Conservation (phyloP, 1,140 invertebrate species). For the Nomia melanderi region DNA sequence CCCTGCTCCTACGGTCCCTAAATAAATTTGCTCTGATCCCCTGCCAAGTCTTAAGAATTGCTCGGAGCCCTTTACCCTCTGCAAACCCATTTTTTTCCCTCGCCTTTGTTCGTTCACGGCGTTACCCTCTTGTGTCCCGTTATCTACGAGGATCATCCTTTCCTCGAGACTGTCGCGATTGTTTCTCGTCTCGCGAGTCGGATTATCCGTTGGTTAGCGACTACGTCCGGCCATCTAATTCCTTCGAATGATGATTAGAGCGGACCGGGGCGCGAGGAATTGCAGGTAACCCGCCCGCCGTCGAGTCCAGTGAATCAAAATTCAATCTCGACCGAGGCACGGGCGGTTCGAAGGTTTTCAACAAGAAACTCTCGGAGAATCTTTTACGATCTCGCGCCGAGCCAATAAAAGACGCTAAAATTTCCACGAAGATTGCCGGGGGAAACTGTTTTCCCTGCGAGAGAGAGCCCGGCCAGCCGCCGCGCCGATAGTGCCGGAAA, state of each 20-base stretch:
- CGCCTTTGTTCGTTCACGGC: background rate
- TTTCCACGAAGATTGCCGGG: background rate
- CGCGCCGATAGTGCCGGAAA: background rate
- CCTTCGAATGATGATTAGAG: background rate
- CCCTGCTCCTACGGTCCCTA: slow-evolving; percentile 2
- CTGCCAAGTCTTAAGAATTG: slow-evolving; percentile 1
- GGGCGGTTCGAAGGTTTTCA: background rate
- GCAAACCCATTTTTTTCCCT: background rate
- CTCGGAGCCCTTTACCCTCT: background rate
- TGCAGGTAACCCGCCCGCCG: background rate
- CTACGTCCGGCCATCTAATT: background rate
- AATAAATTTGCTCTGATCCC: slow-evolving; percentile 40
- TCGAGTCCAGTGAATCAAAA: background rate
- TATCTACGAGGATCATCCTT: background rate
- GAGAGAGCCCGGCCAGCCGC: background rate
- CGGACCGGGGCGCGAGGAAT: background rate
- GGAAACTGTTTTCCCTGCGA: background rate
- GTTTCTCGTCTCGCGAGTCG: background rate
- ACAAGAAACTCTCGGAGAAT: background rate
- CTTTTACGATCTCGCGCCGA: background rate
- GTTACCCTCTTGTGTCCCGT: background rate
- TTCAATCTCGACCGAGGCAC: background rate
- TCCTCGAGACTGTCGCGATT: background rate
- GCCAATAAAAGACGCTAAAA: background rate
- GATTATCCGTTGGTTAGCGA: background rate